Evolutionary conservation across 2,113 vertebrate species (phyloP), one percentile per base, ranked within the genome.

Genomic region (Passer domesticus): DNA sequence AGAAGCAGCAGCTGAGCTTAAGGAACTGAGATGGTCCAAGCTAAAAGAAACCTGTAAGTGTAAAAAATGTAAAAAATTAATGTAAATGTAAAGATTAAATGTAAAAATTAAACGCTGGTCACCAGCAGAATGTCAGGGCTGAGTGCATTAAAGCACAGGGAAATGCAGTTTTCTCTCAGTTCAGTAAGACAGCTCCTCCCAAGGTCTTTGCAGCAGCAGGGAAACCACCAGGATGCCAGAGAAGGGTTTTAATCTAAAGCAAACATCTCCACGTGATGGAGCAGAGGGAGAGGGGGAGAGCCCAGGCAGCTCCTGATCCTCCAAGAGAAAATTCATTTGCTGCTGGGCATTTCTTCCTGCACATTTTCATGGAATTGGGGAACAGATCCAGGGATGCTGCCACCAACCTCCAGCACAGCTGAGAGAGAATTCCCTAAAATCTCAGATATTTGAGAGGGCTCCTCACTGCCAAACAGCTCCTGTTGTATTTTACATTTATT

Each of bases 211-310:
- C 69, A 90, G 83, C 94, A 67, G 64, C 85, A 87, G 27, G 59
- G 87, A 95, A 97, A 94, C 1, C 74, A 82, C 70, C 70, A 75
- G 67, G 69, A 91, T 85, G 85, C 41, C 63, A 94, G 33, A 80
- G 92, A 84, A 83, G 64, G 24, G 92, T 15, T 96, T 91, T 94
- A 94, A 97, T 91, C 74, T 83, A 95, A 97, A 96, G 87, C 77
- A 96, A 96, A 79, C 86, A 91, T 68, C 83, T 89, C 66, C 94
- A 87, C 11, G 22, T 59, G 96, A 83, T 7, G 33, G 84, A 46
- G 85, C 44, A 88, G 60, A 33, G 59, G 10, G 37, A 41, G 50
- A 27, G 62, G 56, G 76, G 56, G 43, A 47, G 43, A 86, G 60
- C 3, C 50, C 59, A 55, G 76, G 83, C 19, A 0, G 52, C 43